Evolutionary conservation across 2,888 invertebrate genomes (phyloP).

Genomic region (Zhengitettix transpicula): DNA sequence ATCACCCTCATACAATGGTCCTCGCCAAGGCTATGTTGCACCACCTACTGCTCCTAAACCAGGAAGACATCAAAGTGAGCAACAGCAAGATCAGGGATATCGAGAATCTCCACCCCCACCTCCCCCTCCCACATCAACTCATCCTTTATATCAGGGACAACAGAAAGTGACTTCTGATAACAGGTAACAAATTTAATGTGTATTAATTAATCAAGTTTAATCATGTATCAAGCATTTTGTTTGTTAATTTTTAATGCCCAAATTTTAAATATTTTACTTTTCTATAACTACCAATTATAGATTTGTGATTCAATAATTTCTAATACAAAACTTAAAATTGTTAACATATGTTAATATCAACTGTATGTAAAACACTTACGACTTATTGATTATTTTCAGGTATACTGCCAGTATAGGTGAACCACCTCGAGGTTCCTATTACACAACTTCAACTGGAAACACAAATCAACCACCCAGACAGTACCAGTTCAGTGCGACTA

Average conservation of each 20-base stretch:
- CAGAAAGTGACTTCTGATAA: slow-evolving; percentile 17
- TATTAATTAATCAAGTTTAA: no score
- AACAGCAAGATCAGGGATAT: slow-evolving; percentile 13
- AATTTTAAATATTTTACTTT: neutral
- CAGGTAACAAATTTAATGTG: slow-evolving; percentile 16
- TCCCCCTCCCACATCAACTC: slow-evolving; percentile 49
- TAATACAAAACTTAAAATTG: no score
- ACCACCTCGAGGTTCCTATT: slow-evolving; percentile 45
- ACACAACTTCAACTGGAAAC: slow-evolving; percentile 33
- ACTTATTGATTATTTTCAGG: slow-evolving; percentile 16
- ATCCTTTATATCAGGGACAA: slow-evolving; percentile 38
- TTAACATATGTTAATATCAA: no score
- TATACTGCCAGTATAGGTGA: slow-evolving; percentile 45
- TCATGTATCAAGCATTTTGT: no score
- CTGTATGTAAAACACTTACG: no score
- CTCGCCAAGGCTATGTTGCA: slow-evolving; percentile 22
- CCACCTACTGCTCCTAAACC: slow-evolving; percentile 42
- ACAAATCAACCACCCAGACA: slow-evolving; percentile 27
- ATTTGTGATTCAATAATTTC: no score
- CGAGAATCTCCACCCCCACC: slow-evolving; percentile 37
- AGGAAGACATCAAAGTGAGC: neutral
- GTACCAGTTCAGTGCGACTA: slow-evolving; percentile 33
- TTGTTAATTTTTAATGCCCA: neutral
- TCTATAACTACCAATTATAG: no score
- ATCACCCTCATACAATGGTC: slow-evolving; percentile 11